Percentiles rank a stretch among this genome's conserved stretches.
Conservation (phyloP, 2,888 invertebrate genomes). For the Mimumesa dahlbomi region DNA sequence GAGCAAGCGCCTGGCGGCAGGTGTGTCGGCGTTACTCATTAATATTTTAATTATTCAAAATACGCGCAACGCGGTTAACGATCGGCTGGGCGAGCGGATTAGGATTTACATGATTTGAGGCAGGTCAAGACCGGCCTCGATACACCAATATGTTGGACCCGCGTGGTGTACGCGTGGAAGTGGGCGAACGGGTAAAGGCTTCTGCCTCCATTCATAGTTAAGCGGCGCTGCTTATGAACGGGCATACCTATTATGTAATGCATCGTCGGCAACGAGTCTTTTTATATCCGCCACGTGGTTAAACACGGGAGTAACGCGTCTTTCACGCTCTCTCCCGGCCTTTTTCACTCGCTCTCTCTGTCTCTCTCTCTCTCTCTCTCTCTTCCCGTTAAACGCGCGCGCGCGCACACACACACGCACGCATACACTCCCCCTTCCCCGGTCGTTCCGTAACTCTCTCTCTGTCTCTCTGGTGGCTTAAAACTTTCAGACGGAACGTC, state of each 20-base stretch:
- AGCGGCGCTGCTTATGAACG: conserved; percentile 64
- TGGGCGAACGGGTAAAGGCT: conserved; percentile 57
- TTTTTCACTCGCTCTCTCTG: conserved; percentile 21
- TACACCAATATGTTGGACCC: neutral
- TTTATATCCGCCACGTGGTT: conserved; percentile 60
- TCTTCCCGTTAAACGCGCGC: conserved; percentile 69
- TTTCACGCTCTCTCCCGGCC: neutral
- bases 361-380: conserved; percentile 19
- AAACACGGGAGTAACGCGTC: conserved; percentile 20
- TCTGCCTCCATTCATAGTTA: conserved; percentile 68
- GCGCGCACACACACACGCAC: conserved; percentile 37
- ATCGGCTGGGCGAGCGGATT: conserved; percentile 41
- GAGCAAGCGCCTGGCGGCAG: conserved; percentile 47
- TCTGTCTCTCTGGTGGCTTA: too few relatives aligned
- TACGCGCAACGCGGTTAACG: conserved; percentile 10
- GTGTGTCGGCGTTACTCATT: conserved; percentile 54
- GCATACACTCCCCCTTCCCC: too few relatives aligned
- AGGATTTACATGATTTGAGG: conserved; percentile 66
- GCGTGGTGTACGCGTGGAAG: conserved; percentile 19
- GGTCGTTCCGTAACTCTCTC: too few relatives aligned
- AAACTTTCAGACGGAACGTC: too few relatives aligned
- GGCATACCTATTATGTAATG: conserved; percentile 60
- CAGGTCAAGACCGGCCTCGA: conserved; percentile 64
- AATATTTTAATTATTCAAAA: conserved; percentile 65
- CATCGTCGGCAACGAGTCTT: conserved; percentile 60